phyloP scores from a whole-genome alignment of 2,888 invertebrate species.

The Dascillus cervinus region DNA sequence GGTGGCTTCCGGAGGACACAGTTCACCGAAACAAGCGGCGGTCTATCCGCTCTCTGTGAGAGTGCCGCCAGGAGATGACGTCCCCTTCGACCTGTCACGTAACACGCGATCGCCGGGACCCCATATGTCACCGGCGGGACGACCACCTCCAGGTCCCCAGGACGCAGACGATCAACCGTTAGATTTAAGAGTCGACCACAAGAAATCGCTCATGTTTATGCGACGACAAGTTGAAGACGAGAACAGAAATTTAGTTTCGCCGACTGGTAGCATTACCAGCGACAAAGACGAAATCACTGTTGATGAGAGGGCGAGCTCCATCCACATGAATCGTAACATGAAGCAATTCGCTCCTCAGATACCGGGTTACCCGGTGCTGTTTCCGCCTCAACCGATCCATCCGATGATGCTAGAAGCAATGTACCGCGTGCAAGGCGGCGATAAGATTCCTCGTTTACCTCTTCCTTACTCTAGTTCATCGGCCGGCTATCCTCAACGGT shows the following conservation, averaged over 20 bases:
- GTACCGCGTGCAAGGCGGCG: conserved; percentile 50
- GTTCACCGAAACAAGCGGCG: conserved; percentile 67
- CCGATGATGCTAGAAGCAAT: conserved; percentile 66
- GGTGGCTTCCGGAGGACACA: conserved; percentile 48
- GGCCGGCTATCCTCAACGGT: conserved; percentile 40
- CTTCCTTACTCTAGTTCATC: conserved; percentile 50
- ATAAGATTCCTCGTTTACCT: conserved; percentile 52
- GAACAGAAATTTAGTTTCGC: conserved; percentile 74
- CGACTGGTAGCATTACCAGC: conserved; percentile 42
- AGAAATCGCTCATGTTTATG: conserved; percentile 50
- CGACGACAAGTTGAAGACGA: conserved; percentile 67
- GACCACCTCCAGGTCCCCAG: conserved; percentile 48
- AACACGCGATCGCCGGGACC: conserved; percentile 45
- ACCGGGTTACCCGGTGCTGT: conserved; percentile 45
- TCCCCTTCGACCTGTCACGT: conserved; percentile 62
- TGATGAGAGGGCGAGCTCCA: conserved; percentile 27
- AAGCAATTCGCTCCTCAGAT: conserved; percentile 37
- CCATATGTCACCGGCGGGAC: conserved; percentile 51
- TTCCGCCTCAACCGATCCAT: conserved; percentile 56
- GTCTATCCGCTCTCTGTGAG: conserved; percentile 61
- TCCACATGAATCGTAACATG: conserved; percentile 24
- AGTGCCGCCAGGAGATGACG: conserved; percentile 46
- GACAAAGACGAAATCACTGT: conserved; percentile 36
- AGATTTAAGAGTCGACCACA: conserved; percentile 80
- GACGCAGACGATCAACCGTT: conserved; percentile 68